These are phyloP conservation scores for Pterostichus niger DNA, from an alignment of 2,888 invertebrate genomes.

Conservation along the genomic window DNA sequence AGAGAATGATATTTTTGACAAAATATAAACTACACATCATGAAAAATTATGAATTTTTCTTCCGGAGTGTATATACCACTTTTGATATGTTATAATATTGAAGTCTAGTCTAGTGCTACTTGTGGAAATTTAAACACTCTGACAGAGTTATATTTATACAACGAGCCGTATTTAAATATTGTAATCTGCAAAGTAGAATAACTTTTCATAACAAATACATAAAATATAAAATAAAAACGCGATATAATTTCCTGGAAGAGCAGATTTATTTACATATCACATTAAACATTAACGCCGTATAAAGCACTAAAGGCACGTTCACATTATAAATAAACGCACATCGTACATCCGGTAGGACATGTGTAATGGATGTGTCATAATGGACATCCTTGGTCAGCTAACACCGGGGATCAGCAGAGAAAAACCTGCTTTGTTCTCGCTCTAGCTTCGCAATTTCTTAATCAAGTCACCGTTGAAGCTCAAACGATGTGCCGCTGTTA, in stretches of 20 bases:
- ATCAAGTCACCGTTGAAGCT: conserved; percentile 34
- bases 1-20: no score
- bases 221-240: not conserved
- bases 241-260: conserved; percentile 27
- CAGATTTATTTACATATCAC: conserved; percentile 23
- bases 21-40: no score
- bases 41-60: no score
- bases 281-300: conserved; percentile 2
- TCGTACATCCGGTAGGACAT: conserved; percentile 31
- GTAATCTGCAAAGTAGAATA: no score
- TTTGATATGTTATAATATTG: no score
- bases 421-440: conserved; percentile 36
- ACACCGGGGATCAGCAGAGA: not conserved
- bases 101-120: no score
- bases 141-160: no score
- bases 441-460: conserved; percentile 20
- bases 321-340: conserved; percentile 9
- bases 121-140: no score
- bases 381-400: conserved; percentile 31
- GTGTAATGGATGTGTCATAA: conserved; percentile 45
- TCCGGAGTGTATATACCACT: no score
- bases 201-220: no score
- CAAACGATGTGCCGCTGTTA: conserved; percentile 33
- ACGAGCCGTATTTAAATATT: no score
- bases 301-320: conserved; percentile 19